Conservation (phyloP, 2,113 vertebrate genomes). For the Dicerorhinus sumatrensis region DNA sequence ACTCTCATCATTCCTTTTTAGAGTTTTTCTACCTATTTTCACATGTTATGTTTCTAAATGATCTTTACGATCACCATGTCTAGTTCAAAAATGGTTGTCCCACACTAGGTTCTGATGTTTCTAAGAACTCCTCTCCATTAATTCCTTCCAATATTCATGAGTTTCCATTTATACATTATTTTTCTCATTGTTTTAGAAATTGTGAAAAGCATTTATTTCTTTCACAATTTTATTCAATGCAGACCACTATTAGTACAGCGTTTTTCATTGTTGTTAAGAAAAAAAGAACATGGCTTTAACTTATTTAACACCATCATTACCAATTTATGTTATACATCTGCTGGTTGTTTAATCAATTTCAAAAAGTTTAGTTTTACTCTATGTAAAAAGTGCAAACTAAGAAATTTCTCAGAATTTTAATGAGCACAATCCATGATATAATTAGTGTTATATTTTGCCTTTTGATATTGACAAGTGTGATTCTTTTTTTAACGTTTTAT, state of each 20-base stretch:
- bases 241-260: not conserved
- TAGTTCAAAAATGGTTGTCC: not conserved
- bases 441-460: constrained; percentile 53
- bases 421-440: not conserved
- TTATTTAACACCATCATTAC: not conserved
- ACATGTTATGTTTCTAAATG: not conserved
- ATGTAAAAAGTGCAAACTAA: constrained; percentile 33
- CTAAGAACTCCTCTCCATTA: not conserved
- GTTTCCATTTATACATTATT: not conserved
- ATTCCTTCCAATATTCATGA: not conserved
- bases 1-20: not conserved
- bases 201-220: not conserved
- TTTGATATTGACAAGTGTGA: constrained; percentile 8
- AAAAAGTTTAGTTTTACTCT: constrained; percentile 18
- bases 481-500: not conserved
- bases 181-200: not conserved
- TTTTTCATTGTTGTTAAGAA: not conserved
- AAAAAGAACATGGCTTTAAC: not conserved
- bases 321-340: not conserved
- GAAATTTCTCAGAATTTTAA: not conserved
- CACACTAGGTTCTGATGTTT: not conserved
- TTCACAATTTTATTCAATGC: not conserved
- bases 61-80: not conserved
- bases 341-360: not conserved
- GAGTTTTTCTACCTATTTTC: not conserved